Evolutionary conservation across 2,888 invertebrate genomes (phyloP).

Genomic region (Marronus borbonicus): DNA sequence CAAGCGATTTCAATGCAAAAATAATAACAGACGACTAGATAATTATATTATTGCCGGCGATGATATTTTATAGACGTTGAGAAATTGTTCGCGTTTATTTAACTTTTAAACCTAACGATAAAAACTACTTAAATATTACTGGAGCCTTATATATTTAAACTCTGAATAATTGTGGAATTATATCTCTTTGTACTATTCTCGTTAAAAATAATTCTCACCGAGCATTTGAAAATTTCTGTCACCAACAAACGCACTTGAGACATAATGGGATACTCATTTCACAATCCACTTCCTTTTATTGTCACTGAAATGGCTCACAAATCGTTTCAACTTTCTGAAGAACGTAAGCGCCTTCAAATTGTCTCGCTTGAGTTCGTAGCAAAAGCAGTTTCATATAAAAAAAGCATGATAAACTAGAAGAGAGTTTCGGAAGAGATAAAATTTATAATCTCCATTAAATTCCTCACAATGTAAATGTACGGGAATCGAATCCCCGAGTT

Average conservation of each 20-base stretch:
- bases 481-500: not conserved
- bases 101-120: no score
- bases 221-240: constrained; percentile 13
- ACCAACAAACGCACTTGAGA: constrained; percentile 21
- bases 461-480: not conserved
- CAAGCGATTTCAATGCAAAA: no score
- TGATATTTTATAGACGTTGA: no score
- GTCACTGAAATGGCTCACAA: constrained; percentile 15
- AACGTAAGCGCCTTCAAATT: constrained; percentile 16
- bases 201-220: not conserved
- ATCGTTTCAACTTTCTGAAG: constrained; percentile 16
- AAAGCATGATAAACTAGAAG: constrained; percentile 7
- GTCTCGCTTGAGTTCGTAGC: not conserved
- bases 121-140: no score
- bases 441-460: constrained; percentile 14
- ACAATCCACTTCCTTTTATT: constrained; percentile 25
- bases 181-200: not conserved
- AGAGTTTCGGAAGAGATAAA: constrained; percentile 4
- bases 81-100: no score
- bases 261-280: constrained; percentile 18
- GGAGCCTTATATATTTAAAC: no score
- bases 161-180: no score
- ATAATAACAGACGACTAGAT: no score
- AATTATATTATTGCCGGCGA: no score
- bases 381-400: not conserved